Conservation (phyloP, 2,113 vertebrate genomes). For the Catharus minimus region DNA sequence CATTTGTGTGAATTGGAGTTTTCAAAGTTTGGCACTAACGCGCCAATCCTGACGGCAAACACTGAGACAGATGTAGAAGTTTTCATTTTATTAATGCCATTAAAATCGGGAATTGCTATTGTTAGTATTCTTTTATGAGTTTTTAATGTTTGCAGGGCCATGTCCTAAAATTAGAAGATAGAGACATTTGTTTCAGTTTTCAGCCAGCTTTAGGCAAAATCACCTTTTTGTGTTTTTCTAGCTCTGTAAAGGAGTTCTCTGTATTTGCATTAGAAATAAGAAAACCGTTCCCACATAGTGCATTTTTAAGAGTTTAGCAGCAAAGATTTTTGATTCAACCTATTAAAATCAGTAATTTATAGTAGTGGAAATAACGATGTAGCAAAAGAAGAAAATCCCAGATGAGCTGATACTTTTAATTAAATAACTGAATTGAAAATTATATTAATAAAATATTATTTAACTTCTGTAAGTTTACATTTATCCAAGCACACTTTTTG, state of each 20-base stretch:
- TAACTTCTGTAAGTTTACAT: not conserved
- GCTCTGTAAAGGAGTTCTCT: not conserved
- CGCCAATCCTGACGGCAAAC: slow-evolving; percentile 26
- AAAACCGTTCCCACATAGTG: not conserved
- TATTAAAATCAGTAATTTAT: not conserved
- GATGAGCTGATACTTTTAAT: not conserved
- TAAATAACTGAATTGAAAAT: not conserved
- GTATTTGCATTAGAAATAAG: not conserved
- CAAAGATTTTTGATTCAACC: not conserved
- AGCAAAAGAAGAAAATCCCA: not conserved
- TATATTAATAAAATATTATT: slow-evolving; percentile 6
- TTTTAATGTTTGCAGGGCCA: not conserved
- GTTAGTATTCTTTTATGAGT: not conserved
- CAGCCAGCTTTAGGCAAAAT: not conserved
- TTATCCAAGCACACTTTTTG: not conserved
- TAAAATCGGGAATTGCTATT: slow-evolving; percentile 14
- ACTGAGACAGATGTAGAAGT: slow-evolving; percentile 17
- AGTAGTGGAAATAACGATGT: not conserved
- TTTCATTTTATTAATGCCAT: slow-evolving; percentile 33
- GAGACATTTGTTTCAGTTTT: not conserved
- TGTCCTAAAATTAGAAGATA: not conserved
- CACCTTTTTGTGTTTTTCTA: not conserved
- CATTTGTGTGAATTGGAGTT: slow-evolving; percentile 33
- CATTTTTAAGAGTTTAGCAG: not conserved
- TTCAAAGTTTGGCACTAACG: slow-evolving; percentile 26